These are phyloP conservation scores for Micrastur ruficollis DNA, from an alignment of 2,797 vertebrate genomes.

Conservation along the genomic window DNA sequence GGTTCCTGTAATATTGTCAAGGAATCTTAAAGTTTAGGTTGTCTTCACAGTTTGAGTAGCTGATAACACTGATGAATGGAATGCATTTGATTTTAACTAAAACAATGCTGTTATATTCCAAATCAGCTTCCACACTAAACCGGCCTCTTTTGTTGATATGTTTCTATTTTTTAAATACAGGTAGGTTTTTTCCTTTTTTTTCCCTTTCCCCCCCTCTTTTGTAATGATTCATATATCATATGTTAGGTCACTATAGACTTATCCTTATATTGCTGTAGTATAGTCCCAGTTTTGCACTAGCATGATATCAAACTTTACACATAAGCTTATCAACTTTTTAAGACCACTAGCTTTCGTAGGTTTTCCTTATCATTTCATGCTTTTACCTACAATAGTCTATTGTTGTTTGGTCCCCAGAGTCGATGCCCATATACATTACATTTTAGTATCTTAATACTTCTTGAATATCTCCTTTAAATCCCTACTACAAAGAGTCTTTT, in stretches of 20 bases:
- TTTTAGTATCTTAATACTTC: slow-evolving; percentile 64
- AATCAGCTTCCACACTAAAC: not conserved
- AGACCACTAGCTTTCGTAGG: slow-evolving; percentile 52
- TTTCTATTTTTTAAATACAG: slow-evolving; percentile 73
- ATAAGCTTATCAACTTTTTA: slow-evolving; percentile 54
- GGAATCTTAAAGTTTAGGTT: slow-evolving; percentile 54
- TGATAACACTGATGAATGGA: slow-evolving; percentile 4
- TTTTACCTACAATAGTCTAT: slow-evolving; percentile 65
- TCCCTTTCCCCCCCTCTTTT: not conserved
- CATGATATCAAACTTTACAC: slow-evolving; percentile 53
- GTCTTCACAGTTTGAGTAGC: slow-evolving; percentile 77
- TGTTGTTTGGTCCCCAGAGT: slow-evolving; percentile 62
- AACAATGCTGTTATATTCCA: not conserved
- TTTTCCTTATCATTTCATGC: slow-evolving; percentile 38
- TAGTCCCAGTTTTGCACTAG: slow-evolving; percentile 50
- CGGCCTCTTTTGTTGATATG: slow-evolving; percentile 49
- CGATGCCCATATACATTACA: slow-evolving; percentile 55
- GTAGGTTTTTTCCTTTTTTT: not conserved
- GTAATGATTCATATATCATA: slow-evolving; percentile 32
- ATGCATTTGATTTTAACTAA: not conserved
- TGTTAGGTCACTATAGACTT: slow-evolving; percentile 59
- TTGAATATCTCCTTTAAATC: slow-evolving; percentile 51
- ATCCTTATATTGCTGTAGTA: slow-evolving; percentile 62
- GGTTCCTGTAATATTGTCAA: slow-evolving; percentile 55
- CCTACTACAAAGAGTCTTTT: slow-evolving; percentile 61